Evolutionary conservation across 2,888 invertebrate species (phyloP).

Genomic region (Erannis defoliaria): DNA sequence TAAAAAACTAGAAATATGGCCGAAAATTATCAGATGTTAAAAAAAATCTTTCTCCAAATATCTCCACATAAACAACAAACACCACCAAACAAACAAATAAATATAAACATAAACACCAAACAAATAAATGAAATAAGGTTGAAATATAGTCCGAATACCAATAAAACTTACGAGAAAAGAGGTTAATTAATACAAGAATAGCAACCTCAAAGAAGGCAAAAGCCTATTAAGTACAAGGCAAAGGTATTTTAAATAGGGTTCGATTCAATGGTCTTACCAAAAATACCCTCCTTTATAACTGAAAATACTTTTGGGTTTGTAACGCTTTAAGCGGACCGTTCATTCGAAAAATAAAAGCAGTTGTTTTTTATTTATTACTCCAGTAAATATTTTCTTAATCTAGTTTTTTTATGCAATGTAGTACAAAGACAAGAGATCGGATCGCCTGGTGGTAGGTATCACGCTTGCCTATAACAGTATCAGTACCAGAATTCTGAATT

Average conservation of each 20-base stretch:
- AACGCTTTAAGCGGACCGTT: conserved; percentile 34
- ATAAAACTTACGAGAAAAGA: conserved; percentile 6
- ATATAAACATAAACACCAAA: no score
- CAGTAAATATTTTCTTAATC: not conserved
- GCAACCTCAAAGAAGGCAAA: conserved; percentile 36
- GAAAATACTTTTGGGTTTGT: conserved; percentile 35
- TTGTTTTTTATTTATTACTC: conserved; percentile 22
- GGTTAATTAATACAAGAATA: conserved; percentile 46
- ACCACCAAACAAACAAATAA: no score
- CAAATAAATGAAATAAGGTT: no score
- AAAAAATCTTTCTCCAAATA: no score
- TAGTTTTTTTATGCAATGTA: no score
- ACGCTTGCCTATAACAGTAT: no score
- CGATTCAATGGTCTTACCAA: conserved; percentile 33
- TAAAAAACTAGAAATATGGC: no score
- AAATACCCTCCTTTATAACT: conserved; percentile 30
- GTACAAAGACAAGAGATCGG: no score
- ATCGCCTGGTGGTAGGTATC: no score
- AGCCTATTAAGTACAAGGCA: conserved; percentile 34
- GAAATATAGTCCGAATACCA: not conserved
- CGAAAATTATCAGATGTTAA: no score
- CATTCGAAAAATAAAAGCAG: conserved; percentile 29
- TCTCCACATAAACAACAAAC: no score
- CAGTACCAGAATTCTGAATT: no score
- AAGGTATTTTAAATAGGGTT: conserved; percentile 42